Conservation (phyloP, 2,113 vertebrate species). For the Brachypodius melanocephalos region DNA sequence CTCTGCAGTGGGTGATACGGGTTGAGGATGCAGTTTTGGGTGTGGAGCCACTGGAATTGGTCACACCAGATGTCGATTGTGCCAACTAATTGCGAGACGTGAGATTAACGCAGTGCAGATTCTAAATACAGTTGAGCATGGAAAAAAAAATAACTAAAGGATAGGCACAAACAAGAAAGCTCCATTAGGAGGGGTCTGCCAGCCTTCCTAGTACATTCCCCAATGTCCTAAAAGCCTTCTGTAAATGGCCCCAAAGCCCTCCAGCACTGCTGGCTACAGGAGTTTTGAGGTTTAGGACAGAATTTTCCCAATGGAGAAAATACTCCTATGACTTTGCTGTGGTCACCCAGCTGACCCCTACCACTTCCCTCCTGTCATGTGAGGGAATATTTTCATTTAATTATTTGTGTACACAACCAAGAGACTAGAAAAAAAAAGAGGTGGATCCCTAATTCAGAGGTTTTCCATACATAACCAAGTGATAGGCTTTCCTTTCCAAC, state of each 20-base stretch:
- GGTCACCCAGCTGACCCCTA: neutral
- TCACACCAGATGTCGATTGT: neutral
- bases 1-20: neutral
- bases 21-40: neutral
- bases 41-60: neutral
- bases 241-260: neutral
- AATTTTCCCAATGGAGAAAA: neutral
- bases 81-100: neutral
- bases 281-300: neutral
- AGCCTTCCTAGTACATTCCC: neutral
- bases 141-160: neutral
- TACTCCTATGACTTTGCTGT: rapidly evolving
- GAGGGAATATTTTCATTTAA: neutral
- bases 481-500: neutral
- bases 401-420: neutral
- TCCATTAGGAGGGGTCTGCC: neutral
- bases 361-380: neutral
- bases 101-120: neutral
- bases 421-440: neutral
- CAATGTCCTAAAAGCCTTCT: neutral
- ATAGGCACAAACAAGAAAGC: neutral
- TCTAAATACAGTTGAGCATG: neutral
- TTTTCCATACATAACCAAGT: neutral
- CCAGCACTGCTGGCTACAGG: neutral
- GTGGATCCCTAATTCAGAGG: neutral